These are phyloP conservation scores for Smittia sp. DNA, from an alignment of 2,888 invertebrate genomes.

Conservation along the genomic window DNA sequence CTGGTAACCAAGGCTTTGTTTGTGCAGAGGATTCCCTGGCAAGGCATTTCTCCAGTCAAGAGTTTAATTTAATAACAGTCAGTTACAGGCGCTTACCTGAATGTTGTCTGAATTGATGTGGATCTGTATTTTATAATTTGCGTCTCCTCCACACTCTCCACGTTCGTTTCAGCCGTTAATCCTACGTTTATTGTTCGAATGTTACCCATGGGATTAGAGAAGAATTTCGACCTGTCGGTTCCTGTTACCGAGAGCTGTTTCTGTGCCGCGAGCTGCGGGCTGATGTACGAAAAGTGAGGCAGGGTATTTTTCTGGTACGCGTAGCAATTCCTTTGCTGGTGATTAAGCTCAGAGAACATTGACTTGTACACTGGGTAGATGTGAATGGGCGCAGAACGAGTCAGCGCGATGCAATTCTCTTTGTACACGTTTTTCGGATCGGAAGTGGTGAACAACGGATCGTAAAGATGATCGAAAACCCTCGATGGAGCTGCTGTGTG, in stretches of 20 bases:
- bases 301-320: constrained; percentile 42
- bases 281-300: constrained; percentile 7
- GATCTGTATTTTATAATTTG: background rate
- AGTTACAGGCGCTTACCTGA: constrained; percentile 29
- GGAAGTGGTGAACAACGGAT: constrained; percentile 43
- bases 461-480: constrained; percentile 45
- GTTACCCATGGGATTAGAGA: constrained; percentile 39
- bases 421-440: constrained; percentile 43
- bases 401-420: constrained; percentile 43
- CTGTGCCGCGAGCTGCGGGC: constrained; percentile 33
- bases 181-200: constrained; percentile 26
- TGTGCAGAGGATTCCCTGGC: constrained; percentile 72
- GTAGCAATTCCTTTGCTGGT: constrained; percentile 42
- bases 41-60: background rate
- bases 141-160: background rate
- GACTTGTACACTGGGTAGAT: constrained; percentile 44
- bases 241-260: constrained; percentile 42
- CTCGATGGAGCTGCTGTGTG: constrained; percentile 43
- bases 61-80: background rate
- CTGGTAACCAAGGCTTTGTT: constrained; percentile 74
- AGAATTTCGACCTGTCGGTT: constrained; percentile 44
- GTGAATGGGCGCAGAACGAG: constrained; percentile 43
- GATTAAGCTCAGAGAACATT: constrained; percentile 45
- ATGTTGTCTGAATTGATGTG: constrained; percentile 41
- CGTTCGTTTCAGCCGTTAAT: constrained; percentile 9